phyloP scores from a whole-genome alignment of 1,140 invertebrate genomes.

The Solenopsis fugax region DNA sequence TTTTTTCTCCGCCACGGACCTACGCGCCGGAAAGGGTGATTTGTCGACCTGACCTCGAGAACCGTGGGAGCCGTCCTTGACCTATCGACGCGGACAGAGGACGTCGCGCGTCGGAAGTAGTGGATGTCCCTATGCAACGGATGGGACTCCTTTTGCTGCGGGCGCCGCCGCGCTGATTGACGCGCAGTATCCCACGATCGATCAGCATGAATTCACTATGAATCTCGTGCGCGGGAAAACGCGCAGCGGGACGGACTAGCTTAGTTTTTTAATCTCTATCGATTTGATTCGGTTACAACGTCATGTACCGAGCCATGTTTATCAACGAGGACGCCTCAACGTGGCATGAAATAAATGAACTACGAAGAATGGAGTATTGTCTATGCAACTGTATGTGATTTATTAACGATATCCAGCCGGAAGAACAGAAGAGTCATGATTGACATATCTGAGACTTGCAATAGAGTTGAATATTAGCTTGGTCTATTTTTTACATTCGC shows the following conservation, averaged over 20 bases:
- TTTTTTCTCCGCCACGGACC: conserved; percentile 67
- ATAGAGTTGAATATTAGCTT: neutral
- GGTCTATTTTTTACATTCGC: neutral
- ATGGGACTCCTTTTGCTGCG: conserved; percentile 31
- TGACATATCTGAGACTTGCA: neutral
- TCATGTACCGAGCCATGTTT: neutral
- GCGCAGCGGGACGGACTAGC: neutral
- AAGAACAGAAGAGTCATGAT: neutral
- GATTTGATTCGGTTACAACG: conserved; percentile 14
- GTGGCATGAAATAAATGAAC: neutral
- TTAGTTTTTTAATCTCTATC: conserved; percentile 38
- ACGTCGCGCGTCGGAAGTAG: conserved; percentile 72
- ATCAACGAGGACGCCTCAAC: neutral
- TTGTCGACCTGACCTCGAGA: conserved; percentile 86
- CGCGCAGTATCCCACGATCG: conserved; percentile 41
- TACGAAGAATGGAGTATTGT: neutral
- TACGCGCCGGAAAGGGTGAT: conserved; percentile 84
- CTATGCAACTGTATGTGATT: neutral
- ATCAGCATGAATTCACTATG: conserved; percentile 51
- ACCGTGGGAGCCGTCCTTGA: conserved; percentile 85
- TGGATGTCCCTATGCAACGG: conserved; percentile 51
- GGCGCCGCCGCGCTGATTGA: conserved; percentile 39
- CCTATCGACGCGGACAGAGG: conserved; percentile 84
- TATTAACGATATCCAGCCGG: neutral
- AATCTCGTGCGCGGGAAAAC: conserved; percentile 9